Percentiles rank a stretch among this genome's conserved stretches.
phyloP scores from a whole-genome alignment of 2,113 vertebrate species.

The Arizona elegans region DNA sequence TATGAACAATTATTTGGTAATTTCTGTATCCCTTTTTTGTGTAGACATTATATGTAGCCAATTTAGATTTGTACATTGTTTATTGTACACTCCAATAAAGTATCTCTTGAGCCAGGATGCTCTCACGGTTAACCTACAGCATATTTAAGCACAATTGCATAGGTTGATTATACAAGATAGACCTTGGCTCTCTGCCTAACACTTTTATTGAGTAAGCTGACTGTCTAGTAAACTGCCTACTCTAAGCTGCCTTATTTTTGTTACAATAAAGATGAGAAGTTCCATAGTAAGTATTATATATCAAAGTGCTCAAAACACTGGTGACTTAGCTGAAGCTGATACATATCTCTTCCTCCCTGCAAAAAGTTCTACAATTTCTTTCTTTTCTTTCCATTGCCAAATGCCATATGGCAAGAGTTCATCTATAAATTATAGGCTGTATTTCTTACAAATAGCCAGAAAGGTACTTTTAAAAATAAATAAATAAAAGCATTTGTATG shows the following conservation, averaged over 20 bases:
- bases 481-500: slow-evolving; percentile 17
- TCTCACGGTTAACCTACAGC: background rate
- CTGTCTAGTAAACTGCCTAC: background rate
- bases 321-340: background rate
- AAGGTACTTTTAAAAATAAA: background rate
- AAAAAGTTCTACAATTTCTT: background rate
- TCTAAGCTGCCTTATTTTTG: background rate
- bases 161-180: background rate
- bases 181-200: background rate
- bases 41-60: background rate
- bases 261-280: background rate
- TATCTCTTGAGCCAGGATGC: background rate
- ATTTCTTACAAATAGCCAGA: background rate
- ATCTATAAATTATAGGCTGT: slow-evolving; percentile 7
- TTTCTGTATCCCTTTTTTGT: background rate
- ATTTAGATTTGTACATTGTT: background rate
- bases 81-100: background rate
- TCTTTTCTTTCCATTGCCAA: background rate
- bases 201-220: background rate
- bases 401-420: background rate
- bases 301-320: background rate
- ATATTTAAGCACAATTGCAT: background rate
- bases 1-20: background rate
- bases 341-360: fast-evolving
- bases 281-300: slow-evolving; percentile 6